Base-by-base conservation (phyloP, 2,797 vertebrate genomes). In the Sebastes elongatus region DNA sequence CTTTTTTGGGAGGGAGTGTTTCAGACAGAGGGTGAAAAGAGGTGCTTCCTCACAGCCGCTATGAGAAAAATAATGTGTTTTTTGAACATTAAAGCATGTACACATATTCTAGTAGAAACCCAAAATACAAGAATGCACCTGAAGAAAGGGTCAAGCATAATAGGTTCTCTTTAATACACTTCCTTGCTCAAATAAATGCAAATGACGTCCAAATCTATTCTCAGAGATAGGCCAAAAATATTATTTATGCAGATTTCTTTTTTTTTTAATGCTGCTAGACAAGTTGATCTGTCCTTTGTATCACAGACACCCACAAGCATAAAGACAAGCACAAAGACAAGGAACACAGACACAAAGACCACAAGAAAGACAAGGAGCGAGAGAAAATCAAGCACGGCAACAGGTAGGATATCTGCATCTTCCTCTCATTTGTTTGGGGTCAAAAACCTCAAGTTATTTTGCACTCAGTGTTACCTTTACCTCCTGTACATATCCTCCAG, bases 311-410 rank as follows among this genome's bases (percentile, higher is more conserved):
- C 93, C 97, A 98, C 94, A 99, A 97, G 96, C 97, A 98, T 90
- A 99, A 97, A 96, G 97, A 99, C 92, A 99, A 97, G 95, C 97
- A 97, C 93, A 98, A 97, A 97, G 97, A 99, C 88, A 97, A 97
- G 94, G 98, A 99, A 83, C 97, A 98, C 92, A 95, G 96, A 90
- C 97, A 98, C 93, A 99, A 98, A 96, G 97, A 99, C 84, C 97
- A 99, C 94, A 99, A 97, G 94, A 99, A 97, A 94, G 97, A 99
- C 94, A 97, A 97, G 88, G 97, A 98, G 66, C 94, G 97, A 78
- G 98, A 98, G 87, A 98, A 98, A 91, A 92, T 96, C 81, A 98
- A 97, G 93, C 96, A 97, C 92, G 97, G 95, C 95, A 98, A 97
- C 96, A 98, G 97, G 98, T 98, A 95, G 23, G 73, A 64, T 20